Evolutionary conservation across 1,140 invertebrate species (phyloP).

Genomic region (Aphis gossypii): DNA sequence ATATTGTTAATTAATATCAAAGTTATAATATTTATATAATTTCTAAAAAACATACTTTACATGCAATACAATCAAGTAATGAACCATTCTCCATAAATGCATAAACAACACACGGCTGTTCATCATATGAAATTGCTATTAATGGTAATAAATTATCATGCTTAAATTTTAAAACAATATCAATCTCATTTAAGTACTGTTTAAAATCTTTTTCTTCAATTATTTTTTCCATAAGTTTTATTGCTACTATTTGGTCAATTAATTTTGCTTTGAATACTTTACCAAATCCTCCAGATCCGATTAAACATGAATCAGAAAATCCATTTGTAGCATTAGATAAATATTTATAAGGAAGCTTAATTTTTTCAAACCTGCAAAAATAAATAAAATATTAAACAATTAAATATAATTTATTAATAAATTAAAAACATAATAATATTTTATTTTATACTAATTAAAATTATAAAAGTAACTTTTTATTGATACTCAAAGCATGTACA

Average conservation of each 20-base stretch:
- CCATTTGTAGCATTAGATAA: constrained; percentile 56
- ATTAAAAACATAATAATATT: no score
- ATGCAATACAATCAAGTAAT: constrained; percentile 70
- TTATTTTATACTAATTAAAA: no score
- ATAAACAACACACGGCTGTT: constrained; percentile 73
- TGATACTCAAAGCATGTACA: not conserved
- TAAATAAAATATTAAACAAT: not conserved
- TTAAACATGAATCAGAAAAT: constrained; percentile 53
- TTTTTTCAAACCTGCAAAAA: constrained; percentile 38
- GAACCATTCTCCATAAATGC: constrained; percentile 75
- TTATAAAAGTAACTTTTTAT: not conserved
- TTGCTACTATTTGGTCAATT: constrained; percentile 50
- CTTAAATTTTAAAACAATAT: constrained; percentile 54
- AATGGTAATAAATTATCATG: constrained; percentile 71
- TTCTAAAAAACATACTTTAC: constrained; percentile 62
- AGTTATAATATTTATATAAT: not conserved
- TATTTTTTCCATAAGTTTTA: constrained; percentile 57
- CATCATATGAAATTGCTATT: constrained; percentile 73
- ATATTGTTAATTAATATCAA: not conserved
- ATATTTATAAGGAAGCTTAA: constrained; percentile 51
- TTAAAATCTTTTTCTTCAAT: constrained; percentile 47
- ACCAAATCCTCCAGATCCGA: constrained; percentile 59
- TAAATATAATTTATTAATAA: no score
- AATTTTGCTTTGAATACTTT: constrained; percentile 58
- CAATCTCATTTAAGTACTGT: constrained; percentile 59